Base-by-base conservation (phyloP, 2,797 vertebrate species). In the Peromyscus melanophrys region DNA sequence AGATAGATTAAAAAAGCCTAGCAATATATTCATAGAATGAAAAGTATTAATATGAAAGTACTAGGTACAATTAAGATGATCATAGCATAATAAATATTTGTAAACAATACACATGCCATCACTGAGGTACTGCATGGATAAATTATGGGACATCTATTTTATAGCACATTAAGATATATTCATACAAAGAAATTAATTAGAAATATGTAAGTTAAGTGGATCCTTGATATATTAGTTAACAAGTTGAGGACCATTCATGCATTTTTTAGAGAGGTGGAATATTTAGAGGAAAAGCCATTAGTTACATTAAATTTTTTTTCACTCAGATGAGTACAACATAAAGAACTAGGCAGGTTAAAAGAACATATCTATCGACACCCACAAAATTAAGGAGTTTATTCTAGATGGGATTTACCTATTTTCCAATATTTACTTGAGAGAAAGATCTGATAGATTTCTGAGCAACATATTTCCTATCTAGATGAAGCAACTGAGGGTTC, bases 261-360 rank as follows among this genome's bases (percentile, higher is more conserved):
- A 67, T 46, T 52, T 46, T 9, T 43, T 55, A 27, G 3, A 69
- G 4, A 86, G 40, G 29, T 4, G n/a, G 0, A 7, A 55, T n/a
- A 59, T 19, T 88, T 94, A 90, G 12, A 61, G 52, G 93, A 84
- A 57, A 57, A 37, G 13, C 7, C 1, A 25, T 67, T 96, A 83
- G 94, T 97, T 96, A 96, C 61, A 84, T 97, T 63, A 6, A 49
- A 87, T 14, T 87, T 87, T 81, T 84, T 0, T 94, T 90, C 69
- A 19, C 55, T 57, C 55, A 57, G 17, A 57, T 57, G 55, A 57
- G 55, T 57, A 27, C 73, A 40, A 57, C 59, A 49, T 14, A 73
- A 89, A 63, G 89, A 94, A 92, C 11, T 8, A 96, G 82, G 88
- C 49, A 4, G 49, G 52, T 31, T 37, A 95, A 91, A 96, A 65